Percentiles rank a stretch among this genome's conserved stretches.
Evolutionary conservation across 2,888 invertebrate species (phyloP).

Genomic region (Pterostichus niger): DNA sequence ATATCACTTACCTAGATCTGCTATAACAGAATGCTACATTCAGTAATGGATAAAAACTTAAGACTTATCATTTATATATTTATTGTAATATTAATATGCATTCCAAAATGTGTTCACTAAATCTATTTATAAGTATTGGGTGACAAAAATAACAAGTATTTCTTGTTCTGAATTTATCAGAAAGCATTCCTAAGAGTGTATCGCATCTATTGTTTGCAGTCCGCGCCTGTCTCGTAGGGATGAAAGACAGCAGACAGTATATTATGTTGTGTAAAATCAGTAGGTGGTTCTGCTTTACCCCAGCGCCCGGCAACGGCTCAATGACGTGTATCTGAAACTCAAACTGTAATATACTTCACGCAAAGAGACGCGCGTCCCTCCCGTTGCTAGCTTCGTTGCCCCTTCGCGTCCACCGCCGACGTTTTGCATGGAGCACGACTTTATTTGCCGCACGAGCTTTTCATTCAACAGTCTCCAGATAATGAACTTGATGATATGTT

Average conservation of each 20-base stretch:
- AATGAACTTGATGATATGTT: slow-evolving; percentile 62
- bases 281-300: slow-evolving; percentile 35
- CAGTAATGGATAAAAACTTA: no score
- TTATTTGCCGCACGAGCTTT: slow-evolving; percentile 51
- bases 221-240: slow-evolving; percentile 2
- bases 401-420: neutral
- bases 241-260: slow-evolving; percentile 36
- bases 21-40: no score
- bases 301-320: slow-evolving; percentile 33
- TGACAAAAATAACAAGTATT: neutral
- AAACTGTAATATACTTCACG: slow-evolving; percentile 68
- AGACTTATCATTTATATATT: no score
- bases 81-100: no score
- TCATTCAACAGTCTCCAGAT: slow-evolving; percentile 41
- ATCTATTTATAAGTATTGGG: no score
- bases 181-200: no score
- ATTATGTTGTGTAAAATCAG: slow-evolving; percentile 63
- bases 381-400: slow-evolving; percentile 32
- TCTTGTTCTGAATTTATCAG: neutral
- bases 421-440: slow-evolving; percentile 49
- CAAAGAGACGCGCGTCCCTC: slow-evolving; percentile 51
- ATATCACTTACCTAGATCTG: no score
- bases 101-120: no score
- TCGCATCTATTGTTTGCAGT: neutral
- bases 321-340: slow-evolving; percentile 68